phyloP scores from a whole-genome alignment of 2,797 vertebrate genomes.

The Neosalanx taihuensis region DNA sequence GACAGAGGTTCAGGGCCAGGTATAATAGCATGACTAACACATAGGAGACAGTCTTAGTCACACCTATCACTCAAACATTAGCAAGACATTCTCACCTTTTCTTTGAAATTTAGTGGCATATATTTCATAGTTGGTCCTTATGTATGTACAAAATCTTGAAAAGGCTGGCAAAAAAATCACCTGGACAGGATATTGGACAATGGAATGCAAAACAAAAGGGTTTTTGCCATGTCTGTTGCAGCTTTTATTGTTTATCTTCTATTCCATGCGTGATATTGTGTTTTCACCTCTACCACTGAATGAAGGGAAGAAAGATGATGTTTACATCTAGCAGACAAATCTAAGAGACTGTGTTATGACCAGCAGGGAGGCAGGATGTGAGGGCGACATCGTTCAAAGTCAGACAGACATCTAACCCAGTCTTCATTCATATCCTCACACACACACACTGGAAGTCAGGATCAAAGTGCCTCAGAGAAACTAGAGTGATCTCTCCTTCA shows the following conservation, averaged over 20 bases:
- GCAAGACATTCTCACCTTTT: conserved; percentile 11
- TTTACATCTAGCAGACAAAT: conserved; percentile 64
- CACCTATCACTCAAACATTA: conserved; percentile 22
- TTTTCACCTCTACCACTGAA: conserved; percentile 57
- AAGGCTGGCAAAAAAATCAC: not conserved
- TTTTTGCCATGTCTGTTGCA: conserved; percentile 20
- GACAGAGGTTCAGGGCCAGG: not conserved
- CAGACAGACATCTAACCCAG: conserved; percentile 18
- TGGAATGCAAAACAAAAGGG: conserved; percentile 43
- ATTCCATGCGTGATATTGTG: conserved; percentile 51
- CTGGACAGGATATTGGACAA: conserved; percentile 1
- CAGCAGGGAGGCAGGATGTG: conserved; percentile 56
- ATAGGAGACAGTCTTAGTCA: not conserved
- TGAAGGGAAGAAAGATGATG: conserved; percentile 54
- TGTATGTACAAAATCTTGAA: not conserved
- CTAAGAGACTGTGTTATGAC: conserved; percentile 58
- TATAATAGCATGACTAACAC: not conserved
- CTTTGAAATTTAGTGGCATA: not conserved
- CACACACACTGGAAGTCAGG: conserved; percentile 11
- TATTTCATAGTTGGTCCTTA: conserved; percentile 19
- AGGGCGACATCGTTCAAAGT: conserved; percentile 51
- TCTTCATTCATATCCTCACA: conserved; percentile 6
- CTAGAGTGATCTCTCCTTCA: conserved; percentile 29
- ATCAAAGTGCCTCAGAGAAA: conserved; percentile 20
- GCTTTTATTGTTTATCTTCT: conserved; percentile 45